Evolutionary conservation across 2,113 vertebrate species (phyloP), one percentile per base, ranked within the genome.

Genomic region (Forbesichthys papilliferus): DNA sequence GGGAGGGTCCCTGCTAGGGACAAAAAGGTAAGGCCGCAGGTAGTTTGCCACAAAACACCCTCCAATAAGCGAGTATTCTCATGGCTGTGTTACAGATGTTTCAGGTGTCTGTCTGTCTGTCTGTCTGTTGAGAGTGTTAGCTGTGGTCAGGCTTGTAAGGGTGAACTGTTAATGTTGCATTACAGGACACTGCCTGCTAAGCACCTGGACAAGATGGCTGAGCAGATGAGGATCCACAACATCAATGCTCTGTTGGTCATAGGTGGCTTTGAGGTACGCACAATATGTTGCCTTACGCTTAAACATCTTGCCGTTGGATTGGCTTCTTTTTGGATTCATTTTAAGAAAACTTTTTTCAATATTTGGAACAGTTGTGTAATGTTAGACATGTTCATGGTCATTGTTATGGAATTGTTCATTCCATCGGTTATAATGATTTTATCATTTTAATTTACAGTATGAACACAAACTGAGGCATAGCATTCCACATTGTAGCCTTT

Each of bases 1-100:
- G 90, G 97, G 97, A 20, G 97, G 97, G 7, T 98, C 97, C 4
- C 91, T 99, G 79, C 94, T 99, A 3, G 97, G 97, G 70, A 99
- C 97, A 34, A 99, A 99, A 91, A 93, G 96, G 97, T 98, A 87
- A 91, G 66, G 57, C 3, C 10, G 6, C 33, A 53, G 48, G 51
- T 61, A 7, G 16, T 7, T 33, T 1, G 8, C 58, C 0, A 48
- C 47, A 49, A 18, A 69, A 60, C 55, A 14, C 42, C 20, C 34
- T n/a, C 27, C 12, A 47, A n/a, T 12, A 34, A 52, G 47, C 9
- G n/a, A 16, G 48, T n/a, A 48, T n/a, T 51, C n/a, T 13, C 3
- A 1, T 54, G 52, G 13, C 3, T 14, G 27, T 14, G 27, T 13
- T 8, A 7, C 52, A 7, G 13, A 13, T 10, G 62, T 11, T 57